Conservation (phyloP, 1,140 invertebrate species). For the Maconellicoccus hirsutus region DNA sequence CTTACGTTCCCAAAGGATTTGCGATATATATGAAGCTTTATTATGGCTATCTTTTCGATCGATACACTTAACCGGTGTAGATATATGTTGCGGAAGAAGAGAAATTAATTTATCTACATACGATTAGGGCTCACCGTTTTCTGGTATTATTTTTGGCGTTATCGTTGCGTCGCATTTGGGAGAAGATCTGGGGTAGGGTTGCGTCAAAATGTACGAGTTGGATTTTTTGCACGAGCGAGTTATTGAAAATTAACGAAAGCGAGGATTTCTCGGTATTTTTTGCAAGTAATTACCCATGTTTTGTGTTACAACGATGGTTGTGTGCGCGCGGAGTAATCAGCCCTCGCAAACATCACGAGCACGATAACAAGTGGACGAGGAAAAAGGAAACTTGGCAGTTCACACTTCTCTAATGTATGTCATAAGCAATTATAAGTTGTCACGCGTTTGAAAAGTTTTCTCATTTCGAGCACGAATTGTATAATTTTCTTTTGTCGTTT, state of each 20-base stretch:
- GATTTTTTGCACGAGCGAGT: too few relatives aligned
- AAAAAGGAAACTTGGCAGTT: neutral
- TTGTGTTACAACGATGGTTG: too few relatives aligned
- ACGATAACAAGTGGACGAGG: too few relatives aligned
- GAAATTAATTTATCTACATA: constrained; percentile 10
- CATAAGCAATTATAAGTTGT: constrained; percentile 1
- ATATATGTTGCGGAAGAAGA: neutral
- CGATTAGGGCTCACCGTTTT: neutral
- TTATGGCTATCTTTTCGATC: neutral
- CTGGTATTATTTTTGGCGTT: too few relatives aligned
- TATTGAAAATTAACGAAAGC: too few relatives aligned
- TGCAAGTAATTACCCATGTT: too few relatives aligned
- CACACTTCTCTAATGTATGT: neutral
- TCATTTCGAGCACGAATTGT: neutral
- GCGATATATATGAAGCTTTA: neutral
- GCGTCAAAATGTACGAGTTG: too few relatives aligned
- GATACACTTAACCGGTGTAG: neutral
- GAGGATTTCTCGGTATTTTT: too few relatives aligned
- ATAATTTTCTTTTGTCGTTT: neutral
- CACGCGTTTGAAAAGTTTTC: neutral
- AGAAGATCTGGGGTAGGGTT: too few relatives aligned
- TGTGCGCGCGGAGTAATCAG: too few relatives aligned
- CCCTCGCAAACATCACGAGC: neutral
- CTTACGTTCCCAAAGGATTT: neutral
- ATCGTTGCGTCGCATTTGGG: too few relatives aligned